phyloP scores from a whole-genome alignment of 53 echinoderm and acorn worm genomes.

The Pentamera pediparva region DNA sequence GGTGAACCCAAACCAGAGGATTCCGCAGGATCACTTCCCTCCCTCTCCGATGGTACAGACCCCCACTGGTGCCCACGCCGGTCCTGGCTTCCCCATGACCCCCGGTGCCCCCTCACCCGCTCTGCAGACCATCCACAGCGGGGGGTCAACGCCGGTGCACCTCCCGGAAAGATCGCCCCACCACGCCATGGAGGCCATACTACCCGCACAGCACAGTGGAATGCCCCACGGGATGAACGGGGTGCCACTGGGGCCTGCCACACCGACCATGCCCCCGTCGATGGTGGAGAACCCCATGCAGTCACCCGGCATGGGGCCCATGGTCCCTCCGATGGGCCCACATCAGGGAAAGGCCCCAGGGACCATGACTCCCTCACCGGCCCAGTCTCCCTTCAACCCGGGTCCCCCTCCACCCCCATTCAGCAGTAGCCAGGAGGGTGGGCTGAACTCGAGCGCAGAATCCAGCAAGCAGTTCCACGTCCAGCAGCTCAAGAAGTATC shows the following conservation, averaged over 20 bases:
- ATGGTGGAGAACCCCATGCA: conserved; percentile 22
- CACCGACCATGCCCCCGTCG: conserved; percentile 24
- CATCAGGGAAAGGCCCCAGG: background rate
- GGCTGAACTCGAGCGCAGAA: conserved; percentile 27
- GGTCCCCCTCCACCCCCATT: conserved; percentile 14
- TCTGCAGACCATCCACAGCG: conserved; percentile 18
- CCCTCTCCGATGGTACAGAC: conserved; percentile 44
- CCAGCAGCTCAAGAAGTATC: conserved; percentile 69
- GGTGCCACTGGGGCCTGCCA: conserved; percentile 18
- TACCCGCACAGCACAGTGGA: conserved; percentile 5
- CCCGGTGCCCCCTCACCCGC: conserved; percentile 38
- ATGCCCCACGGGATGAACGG: conserved; percentile 15
- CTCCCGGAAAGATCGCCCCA: conserved; percentile 20
- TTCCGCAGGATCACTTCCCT: conserved; percentile 14
- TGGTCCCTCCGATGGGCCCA: conserved; percentile 14
- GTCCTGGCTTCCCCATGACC: conserved; percentile 36
- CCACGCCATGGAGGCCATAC: background rate
- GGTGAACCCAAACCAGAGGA: conserved; percentile 44
- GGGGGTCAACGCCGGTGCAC: conserved; percentile 26
- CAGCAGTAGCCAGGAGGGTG: conserved; percentile 13
- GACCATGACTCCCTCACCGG: conserved; percentile 9
- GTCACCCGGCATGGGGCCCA: conserved; percentile 7
- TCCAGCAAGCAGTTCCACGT: conserved; percentile 57
- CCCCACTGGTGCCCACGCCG: conserved; percentile 38
- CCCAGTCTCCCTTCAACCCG: conserved; percentile 5